Base-by-base conservation (phyloP, 2,113 vertebrate species). In the Takifugu flavidus region DNA sequence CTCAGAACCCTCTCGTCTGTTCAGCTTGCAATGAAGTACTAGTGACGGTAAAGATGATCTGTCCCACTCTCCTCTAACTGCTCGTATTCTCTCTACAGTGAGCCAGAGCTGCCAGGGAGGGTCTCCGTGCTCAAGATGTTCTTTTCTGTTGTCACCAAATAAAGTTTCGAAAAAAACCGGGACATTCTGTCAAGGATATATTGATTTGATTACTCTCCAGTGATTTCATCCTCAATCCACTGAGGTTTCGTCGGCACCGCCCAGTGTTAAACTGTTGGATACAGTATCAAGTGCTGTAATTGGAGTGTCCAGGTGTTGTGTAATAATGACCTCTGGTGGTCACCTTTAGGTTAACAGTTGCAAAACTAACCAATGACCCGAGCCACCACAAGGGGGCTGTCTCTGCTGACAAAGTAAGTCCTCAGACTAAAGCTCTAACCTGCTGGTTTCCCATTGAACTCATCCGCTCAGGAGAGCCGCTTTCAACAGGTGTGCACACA, bases 121-220 rank as follows among this genome's bases (percentile, higher is more conserved):
- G 72, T 81, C 77, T 70, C 50, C 79, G 54, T 79, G 78, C 80
- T 90, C 88, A 88, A 88, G 74, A 90, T 90, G 90, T 88, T 90
- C 86, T 90, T 92, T 86, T 90, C 86, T 87, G 88, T 87, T 88
- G 85, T 87, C 83, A 79, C 78, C 83, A 78, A 92, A 91, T 91
- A 92, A 89, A 86, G 5, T 86, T 85, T 82, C 65, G 72, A 70
- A 74, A 88, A 88, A 88, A 90, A 86, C 4, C 20, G 0, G 2
- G 58, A 71, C 4, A 52, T 1, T 4, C 20, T 61, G 7, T 20
- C 20, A 20, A 20, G 20, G 20, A 20, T 20, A 20, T 13, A 7
- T 76, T 78, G 1, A 28, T 71, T 69, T 53, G 0, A 29, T 42
- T 1, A 47, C 15, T 47, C 14, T 15, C n/a, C 45, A 47, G 45